A percentile compares a stretch with the other conserved stretches of the same genome.
Conservation (phyloP, 2,888 invertebrate species). For the Muscina levida region DNA sequence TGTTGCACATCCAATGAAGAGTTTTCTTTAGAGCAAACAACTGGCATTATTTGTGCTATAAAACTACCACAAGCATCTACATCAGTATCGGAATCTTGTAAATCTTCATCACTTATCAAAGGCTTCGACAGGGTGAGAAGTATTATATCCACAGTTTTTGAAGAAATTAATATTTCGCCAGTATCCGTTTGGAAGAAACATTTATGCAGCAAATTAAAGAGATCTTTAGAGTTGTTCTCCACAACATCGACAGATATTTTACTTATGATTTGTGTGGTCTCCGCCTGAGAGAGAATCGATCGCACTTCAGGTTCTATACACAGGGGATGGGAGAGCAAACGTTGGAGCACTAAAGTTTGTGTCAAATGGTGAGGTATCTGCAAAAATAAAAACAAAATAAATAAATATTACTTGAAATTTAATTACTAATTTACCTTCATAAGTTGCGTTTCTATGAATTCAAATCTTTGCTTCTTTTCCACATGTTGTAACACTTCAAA, state of each 20-base stretch:
- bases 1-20: conserved; percentile 77
- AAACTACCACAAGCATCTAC: conserved; percentile 81
- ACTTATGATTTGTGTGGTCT: conserved; percentile 72
- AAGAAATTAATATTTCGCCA: conserved; percentile 76
- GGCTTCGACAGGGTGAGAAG: conserved; percentile 74
- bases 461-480: conserved; percentile 81
- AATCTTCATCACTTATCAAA: conserved; percentile 61
- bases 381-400: conserved; percentile 46
- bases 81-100: conserved; percentile 70
- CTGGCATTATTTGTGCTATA: conserved; percentile 81
- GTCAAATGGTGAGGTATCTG: conserved; percentile 72
- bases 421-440: conserved; percentile 80
- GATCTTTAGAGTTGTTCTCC: conserved; percentile 72
- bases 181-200: conserved; percentile 79
- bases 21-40: conserved; percentile 80
- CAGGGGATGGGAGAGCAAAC: conserved; percentile 78
- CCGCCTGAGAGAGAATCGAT: conserved; percentile 72
- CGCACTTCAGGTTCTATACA: conserved; percentile 75
- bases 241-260: conserved; percentile 74
- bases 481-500: conserved; percentile 83
- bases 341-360: conserved; percentile 75
- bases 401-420: background rate
- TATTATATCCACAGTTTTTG: conserved; percentile 75
- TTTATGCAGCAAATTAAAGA: conserved; percentile 77
- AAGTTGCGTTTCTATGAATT: conserved; percentile 81